Evolutionary conservation across 64 coral and sea anemone genomes (phyloP), one percentile per base, ranked within the genome.

Genomic region (Montipora efflorescens): DNA sequence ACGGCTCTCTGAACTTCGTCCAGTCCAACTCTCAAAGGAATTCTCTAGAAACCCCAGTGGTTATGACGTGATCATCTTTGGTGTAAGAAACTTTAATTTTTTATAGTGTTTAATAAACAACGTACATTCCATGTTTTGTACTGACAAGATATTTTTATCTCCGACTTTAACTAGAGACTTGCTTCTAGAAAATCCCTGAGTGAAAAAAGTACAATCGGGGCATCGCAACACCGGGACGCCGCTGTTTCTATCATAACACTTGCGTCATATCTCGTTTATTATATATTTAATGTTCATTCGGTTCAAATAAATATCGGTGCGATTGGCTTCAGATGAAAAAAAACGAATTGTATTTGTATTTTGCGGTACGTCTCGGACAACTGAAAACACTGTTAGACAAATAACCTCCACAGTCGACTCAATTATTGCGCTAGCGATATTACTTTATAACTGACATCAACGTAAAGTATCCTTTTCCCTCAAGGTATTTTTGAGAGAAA

Each of bases 241-340:
- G 22, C 8, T 25, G 47, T 53, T 48, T 79, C 45, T 79, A 51
- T 79, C 19, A 80, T 80, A 18, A 23, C 9, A 80, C 18, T 80
- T 80, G 78, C 78, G 78, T 80, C 78, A 80, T 2, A 80, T 12
- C 51, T 58, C 19, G 19, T 58, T 58, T 59, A 51, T 57, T 80
- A 22, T 80, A 20, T 20, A 76, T 45, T 76, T 46, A 0, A 45
- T 11, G 23, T 45, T 76, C 44, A 76, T 46, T 76, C 47, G 4
- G 22, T 45, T 12, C 22, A 76, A 46, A 46, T 45, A 28, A 36
- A 80, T 8, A 23, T 11, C 6, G 52, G n/a, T 23, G 12, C 36
- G 78, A 80, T 80, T 59, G 8, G 7, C 15, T 59, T 81, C 16
- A 81, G 59, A 5, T 2, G 51, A 5, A 52, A 81, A 50, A 79